A percentile compares a stretch with the other conserved stretches of the same genome.
Evolutionary conservation across 2,113 vertebrate genomes (phyloP).

Genomic region (Phoxinus phoxinus): DNA sequence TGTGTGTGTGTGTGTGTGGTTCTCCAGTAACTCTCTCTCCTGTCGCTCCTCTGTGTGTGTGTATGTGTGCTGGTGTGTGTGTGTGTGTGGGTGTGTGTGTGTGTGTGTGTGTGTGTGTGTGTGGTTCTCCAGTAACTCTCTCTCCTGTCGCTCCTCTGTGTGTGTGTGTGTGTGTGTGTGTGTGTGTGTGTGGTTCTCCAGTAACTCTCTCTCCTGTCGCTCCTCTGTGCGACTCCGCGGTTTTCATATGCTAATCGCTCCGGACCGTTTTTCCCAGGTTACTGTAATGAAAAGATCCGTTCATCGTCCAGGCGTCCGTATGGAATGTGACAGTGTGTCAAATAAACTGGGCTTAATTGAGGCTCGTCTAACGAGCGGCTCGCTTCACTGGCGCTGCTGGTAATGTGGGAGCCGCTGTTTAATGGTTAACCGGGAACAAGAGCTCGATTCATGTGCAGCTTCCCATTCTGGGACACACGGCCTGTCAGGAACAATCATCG

Average conservation of each 20-base stretch:
- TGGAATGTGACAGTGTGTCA: constrained; percentile 60
- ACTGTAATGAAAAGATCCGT: constrained; percentile 50
- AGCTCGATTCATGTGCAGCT: constrained; percentile 41
- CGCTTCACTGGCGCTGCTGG: constrained; percentile 47
- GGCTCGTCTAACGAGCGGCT: constrained; percentile 52
- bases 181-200: background rate
- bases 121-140: background rate
- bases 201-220: background rate
- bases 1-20: too few relatives aligned
- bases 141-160: background rate
- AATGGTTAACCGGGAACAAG: constrained; percentile 50
- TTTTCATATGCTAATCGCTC: constrained; percentile 53
- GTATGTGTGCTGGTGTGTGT: too few relatives aligned
- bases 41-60: too few relatives aligned
- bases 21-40: too few relatives aligned
- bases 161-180: too few relatives aligned
- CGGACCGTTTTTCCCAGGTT: constrained; percentile 28
- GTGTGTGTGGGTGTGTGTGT: too few relatives aligned
- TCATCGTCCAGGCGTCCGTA: constrained; percentile 27
- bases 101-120: too few relatives aligned
- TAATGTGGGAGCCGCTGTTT: constrained; percentile 52
- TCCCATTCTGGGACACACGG: constrained; percentile 33
- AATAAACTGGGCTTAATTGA: constrained; percentile 57
- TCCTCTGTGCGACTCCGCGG: background rate
- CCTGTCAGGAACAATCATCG: constrained; percentile 43